Evolutionary conservation across 1,140 invertebrate species (phyloP), one percentile per base, ranked within the genome.

Genomic region (Zaprionus inermis): DNA sequence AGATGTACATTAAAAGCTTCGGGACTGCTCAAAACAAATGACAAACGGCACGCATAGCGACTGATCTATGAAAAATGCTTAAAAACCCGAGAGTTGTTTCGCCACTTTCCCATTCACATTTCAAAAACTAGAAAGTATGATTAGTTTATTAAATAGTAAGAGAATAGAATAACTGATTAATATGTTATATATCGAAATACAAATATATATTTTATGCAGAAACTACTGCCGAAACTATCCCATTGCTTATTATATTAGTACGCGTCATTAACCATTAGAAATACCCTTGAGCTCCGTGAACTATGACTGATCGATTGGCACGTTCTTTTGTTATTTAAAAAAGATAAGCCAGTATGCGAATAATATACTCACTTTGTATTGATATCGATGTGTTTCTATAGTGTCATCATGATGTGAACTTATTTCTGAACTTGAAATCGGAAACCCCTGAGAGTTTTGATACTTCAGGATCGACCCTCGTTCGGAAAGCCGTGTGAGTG

Each of bases 381-480:
- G 7, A 16, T 46, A 16, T 20, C n/a, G 18, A 4, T 18, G 9
- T 46, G 16, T 4, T 5, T 6, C 4, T 7, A 14, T 38, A 14
- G 14, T 14, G 12, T 46, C 5, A 46, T 16, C 16, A 24, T 44
- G 1, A 44, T n/a, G n/a, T n/a, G n/a, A n/a, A n/a, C n/a, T n/a
- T n/a, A n/a, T 16, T 44, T 44, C 38, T 36, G 34, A 36, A 14
- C 34, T 12, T 12, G 36, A 38, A 5, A 14, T 44, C 41, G 1
- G n/a, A n/a, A n/a, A n/a, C n/a, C n/a, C n/a, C n/a, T n/a, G n/a
- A n/a, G n/a, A 16, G 9, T n/a, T 46, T 20, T 20, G 11, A 20
- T 52, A 36, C 60, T 44, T 44, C n/a, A 18, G 3, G 18, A 30
- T 9, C 52, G 0, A 32, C 63, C 63, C 63, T 65, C 63, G 52